Evolutionary conservation across 2,797 vertebrate genomes (phyloP), one percentile per base, ranked within the genome.

Genomic region (Echeneis naucrates): DNA sequence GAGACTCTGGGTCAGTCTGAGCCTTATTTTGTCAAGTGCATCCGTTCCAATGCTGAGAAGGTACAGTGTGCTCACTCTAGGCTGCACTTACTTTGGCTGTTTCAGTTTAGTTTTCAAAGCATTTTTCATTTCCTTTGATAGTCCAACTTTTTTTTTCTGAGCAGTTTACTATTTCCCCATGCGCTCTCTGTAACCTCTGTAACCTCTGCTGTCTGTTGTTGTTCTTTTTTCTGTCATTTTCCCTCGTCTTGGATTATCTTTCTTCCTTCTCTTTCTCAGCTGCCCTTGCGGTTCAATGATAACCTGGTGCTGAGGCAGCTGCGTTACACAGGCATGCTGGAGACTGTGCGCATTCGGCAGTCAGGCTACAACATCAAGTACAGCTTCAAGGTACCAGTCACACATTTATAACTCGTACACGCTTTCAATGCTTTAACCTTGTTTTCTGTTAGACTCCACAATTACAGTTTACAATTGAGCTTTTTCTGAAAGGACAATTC

Each of bases 11-110:
- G 94, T 80, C 97, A 99, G 78, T 97, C 98, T 66, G 98, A 99
- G 89, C 98, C 98, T 0, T 99, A 99, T 90, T 99, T 99, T 93
- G 98, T 99, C 84, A 99, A 99, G 88, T 99, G 98, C 85, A 99
- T 99, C 89, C 96, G 98, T 58, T 99, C 98, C 75, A 99, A 99
- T 2, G 97, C 98, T 0, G 98, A 99, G 58, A 99, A 99, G 97
- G 98, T 99, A 95, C 30, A 27, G 62, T 40, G 17, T 14, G 61
- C 55, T 66, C 71, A 5, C 58, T 73, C 17, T 26, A 73, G 56
- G 11, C 38, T 23, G 45, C 13, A 2, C 45, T 32, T 45, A 30
- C 50, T 62, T 45, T 14, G 30, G 33, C 62, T 61, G 62, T 56
- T 77, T 50, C n/a, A 23, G 16, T 87, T 84, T 40, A 54, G 50